Conservation (phyloP, 2,888 invertebrate genomes). For the Colletes collaris region DNA sequence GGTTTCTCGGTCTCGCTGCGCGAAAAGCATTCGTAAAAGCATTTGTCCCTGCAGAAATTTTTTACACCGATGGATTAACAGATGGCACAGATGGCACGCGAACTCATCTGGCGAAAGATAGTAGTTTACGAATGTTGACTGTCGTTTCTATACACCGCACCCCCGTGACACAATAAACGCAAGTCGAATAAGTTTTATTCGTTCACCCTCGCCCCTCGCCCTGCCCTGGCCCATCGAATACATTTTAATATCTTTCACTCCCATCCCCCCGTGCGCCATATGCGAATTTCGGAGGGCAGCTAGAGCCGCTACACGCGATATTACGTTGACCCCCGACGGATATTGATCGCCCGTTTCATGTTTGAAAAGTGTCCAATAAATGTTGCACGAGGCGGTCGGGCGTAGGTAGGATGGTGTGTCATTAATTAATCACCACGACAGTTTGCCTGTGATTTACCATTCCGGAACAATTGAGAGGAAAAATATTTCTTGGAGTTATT, state of each 20-base stretch:
- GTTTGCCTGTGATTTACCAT: background rate
- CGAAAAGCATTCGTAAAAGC: slow-evolving; percentile 4
- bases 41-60: slow-evolving; percentile 5
- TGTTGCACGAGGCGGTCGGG: background rate
- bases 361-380: slow-evolving; percentile 26
- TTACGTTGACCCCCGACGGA: slow-evolving; percentile 30
- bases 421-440: slow-evolving; percentile 11
- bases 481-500: no score
- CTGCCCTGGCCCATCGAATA: slow-evolving; percentile 43
- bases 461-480: no score
- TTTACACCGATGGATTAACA: slow-evolving; percentile 21
- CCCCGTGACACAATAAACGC: slow-evolving; percentile 49
- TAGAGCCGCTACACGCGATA: slow-evolving; percentile 18
- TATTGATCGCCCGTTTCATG: slow-evolving; percentile 37
- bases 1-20: background rate
- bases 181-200: slow-evolving; percentile 59
- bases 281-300: slow-evolving; percentile 48
- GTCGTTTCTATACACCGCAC: slow-evolving; percentile 7
- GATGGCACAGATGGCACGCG: slow-evolving; percentile 61
- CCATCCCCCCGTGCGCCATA: slow-evolving; percentile 57
- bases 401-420: background rate
- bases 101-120: slow-evolving; percentile 44
- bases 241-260: slow-evolving; percentile 71
- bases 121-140: slow-evolving; percentile 36
- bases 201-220: slow-evolving; percentile 39